phyloP scores from a whole-genome alignment of 2,113 vertebrate genomes.

The Cebidichthys violaceus region DNA sequence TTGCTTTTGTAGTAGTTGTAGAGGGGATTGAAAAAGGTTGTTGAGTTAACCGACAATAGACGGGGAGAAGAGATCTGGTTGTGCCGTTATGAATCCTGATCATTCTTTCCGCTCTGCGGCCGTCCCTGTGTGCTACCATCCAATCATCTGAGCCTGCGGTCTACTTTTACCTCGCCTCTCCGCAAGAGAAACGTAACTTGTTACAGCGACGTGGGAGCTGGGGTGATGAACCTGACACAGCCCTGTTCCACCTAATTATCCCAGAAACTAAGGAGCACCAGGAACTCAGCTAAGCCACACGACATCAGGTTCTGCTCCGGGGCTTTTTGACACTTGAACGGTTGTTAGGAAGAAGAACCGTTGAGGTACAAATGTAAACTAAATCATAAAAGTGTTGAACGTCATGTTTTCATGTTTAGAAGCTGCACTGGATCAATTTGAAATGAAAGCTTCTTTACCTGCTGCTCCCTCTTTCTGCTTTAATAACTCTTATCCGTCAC shows the following conservation, averaged over 20 bases:
- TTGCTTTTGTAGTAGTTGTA: not conserved
- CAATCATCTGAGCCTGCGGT: not conserved
- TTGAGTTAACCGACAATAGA: conserved; percentile 3
- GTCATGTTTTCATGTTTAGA: not conserved
- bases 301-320: not conserved
- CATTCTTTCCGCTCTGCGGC: not conserved
- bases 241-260: not conserved
- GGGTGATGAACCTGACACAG: not conserved
- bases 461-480: not conserved
- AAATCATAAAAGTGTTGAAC: not conserved
- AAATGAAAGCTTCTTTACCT: not conserved
- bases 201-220: not conserved
- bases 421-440: not conserved
- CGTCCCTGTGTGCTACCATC: not conserved
- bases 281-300: not conserved
- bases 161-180: not conserved
- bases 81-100: not conserved
- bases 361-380: not conserved
- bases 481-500: too few relatives aligned
- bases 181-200: not conserved
- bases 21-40: conserved; percentile 9
- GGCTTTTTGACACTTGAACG: not conserved
- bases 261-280: not conserved
- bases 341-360: not conserved
- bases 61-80: not conserved